phyloP scores from a whole-genome alignment of 2,113 vertebrate species.

The Cynoglossus semilaevis region DNA sequence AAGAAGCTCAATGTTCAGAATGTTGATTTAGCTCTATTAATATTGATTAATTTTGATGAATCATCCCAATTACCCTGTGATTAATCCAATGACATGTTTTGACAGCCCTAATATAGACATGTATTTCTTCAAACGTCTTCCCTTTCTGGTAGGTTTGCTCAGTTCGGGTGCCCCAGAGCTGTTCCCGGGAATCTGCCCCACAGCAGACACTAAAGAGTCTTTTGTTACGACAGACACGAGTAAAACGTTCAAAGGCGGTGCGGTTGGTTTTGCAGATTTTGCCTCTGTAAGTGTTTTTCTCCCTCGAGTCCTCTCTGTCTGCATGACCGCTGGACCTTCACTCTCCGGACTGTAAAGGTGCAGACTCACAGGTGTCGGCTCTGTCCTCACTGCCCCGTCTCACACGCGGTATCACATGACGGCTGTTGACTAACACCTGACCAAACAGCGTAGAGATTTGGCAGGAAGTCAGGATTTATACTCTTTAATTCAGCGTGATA shows the following conservation, averaged over 20 bases:
- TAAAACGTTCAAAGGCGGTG: slow-evolving; percentile 84
- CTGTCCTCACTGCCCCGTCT: neutral
- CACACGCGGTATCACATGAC: slow-evolving; percentile 3
- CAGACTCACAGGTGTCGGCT: slow-evolving; percentile 28
- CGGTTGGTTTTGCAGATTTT: slow-evolving; percentile 88
- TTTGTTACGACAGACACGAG: slow-evolving; percentile 82
- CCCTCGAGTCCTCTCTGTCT: slow-evolving; percentile 41
- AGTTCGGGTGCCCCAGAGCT: slow-evolving; percentile 80
- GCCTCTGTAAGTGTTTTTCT: slow-evolving; percentile 87
- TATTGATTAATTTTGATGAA: too few species aligned
- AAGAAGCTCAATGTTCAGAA: too few species aligned
- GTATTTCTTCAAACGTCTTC: slow-evolving; percentile 45
- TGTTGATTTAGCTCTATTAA: too few species aligned
- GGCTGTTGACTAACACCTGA: slow-evolving; percentile 40
- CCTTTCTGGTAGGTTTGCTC: slow-evolving; percentile 82
- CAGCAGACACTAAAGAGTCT: slow-evolving; percentile 85
- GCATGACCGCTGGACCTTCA: slow-evolving; percentile 45
- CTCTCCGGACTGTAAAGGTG: slow-evolving; percentile 13
- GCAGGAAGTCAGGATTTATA: slow-evolving; percentile 40
- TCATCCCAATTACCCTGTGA: too few species aligned
- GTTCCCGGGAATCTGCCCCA: slow-evolving; percentile 80
- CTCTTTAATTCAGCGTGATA: slow-evolving; percentile 4
- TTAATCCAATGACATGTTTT: too few species aligned
- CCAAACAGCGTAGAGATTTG: slow-evolving; percentile 16
- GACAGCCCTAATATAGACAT: neutral